Evolutionary conservation across 2,888 invertebrate species (phyloP).

Genomic region (Steinernema scapterisci): DNA sequence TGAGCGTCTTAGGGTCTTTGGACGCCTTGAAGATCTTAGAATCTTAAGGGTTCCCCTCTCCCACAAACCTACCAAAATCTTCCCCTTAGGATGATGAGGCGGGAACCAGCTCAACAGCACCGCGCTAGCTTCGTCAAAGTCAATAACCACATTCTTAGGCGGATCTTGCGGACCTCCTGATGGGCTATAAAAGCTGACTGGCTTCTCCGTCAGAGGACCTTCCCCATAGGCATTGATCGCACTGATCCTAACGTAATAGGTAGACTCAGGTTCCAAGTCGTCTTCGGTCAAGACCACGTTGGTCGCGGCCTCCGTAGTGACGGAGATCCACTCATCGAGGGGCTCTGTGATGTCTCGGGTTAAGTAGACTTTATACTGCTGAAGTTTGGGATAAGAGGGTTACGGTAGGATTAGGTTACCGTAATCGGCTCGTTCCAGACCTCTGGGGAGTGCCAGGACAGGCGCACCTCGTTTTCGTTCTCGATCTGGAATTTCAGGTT

Average conservation of each 20-base stretch:
- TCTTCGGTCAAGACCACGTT: slow-evolving; percentile 14
- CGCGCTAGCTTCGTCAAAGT: slow-evolving; percentile 50
- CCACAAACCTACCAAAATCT: background rate
- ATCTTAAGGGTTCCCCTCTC: too few relatives aligned
- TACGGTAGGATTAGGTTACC: slow-evolving; percentile 18
- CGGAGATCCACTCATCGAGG: background rate
- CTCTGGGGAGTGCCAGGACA: slow-evolving; percentile 46
- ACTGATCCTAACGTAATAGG: slow-evolving; percentile 45
- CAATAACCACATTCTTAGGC: slow-evolving; percentile 41
- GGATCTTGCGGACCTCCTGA: slow-evolving; percentile 50
- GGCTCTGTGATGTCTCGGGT: slow-evolving; percentile 30
- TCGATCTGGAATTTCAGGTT: slow-evolving; percentile 44
- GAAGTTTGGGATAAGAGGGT: background rate
- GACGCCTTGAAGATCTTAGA: too few relatives aligned
- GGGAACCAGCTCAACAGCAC: slow-evolving; percentile 45
- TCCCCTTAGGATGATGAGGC: slow-evolving; percentile 26
- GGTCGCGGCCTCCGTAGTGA: background rate
- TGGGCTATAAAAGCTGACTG: slow-evolving; percentile 41
- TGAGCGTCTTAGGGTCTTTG: too few relatives aligned
- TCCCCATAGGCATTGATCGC: slow-evolving; percentile 47
- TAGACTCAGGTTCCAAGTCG: slow-evolving; percentile 42
- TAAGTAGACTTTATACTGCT: slow-evolving; percentile 40
- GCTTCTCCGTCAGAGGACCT: slow-evolving; percentile 41
- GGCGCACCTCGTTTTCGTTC: slow-evolving; percentile 43
- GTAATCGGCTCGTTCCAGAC: slow-evolving; percentile 46